Conservation (phyloP, 2,113 vertebrate species). For the Apodemus sylvaticus region DNA sequence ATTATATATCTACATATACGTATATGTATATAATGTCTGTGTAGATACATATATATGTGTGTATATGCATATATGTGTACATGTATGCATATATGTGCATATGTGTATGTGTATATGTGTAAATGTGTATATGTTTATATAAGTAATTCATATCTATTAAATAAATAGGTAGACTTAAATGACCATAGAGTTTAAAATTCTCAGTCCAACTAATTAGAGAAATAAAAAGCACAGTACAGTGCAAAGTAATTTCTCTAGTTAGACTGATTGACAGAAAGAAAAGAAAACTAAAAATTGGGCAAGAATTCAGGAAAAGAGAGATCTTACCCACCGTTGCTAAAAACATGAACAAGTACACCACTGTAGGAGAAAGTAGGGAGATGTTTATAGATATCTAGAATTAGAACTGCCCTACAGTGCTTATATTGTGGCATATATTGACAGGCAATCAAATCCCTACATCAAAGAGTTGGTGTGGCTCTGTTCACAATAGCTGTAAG, state of each 20-base stretch:
- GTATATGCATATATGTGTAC: too few species aligned
- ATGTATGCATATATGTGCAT: too few species aligned
- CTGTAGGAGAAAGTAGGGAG: too few species aligned
- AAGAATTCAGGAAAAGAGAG: not conserved
- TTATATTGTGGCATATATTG: not conserved
- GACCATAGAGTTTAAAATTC: not conserved
- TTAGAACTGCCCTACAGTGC: not conserved
- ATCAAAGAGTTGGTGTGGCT: not conserved
- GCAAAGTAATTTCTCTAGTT: too few species aligned
- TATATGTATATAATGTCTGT: too few species aligned
- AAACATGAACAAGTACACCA: not conserved
- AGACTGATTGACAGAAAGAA: not conserved
- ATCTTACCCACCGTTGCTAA: not conserved
- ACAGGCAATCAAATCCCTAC: not conserved
- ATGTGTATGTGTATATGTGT: too few species aligned
- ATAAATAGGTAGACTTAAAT: not conserved
- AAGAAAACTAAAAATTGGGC: not conserved
- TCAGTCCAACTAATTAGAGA: not conserved
- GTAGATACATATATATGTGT: too few species aligned
- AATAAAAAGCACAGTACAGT: not conserved
- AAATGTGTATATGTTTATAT: not conserved
- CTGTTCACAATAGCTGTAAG: not conserved
- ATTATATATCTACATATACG: too few species aligned
- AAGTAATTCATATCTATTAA: not conserved
- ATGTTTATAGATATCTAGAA: not conserved